Percentiles rank a stretch among this genome's conserved stretches.
Evolutionary conservation across 2,888 invertebrate species (phyloP).

Genomic region (Agonopterix subpropinquella): DNA sequence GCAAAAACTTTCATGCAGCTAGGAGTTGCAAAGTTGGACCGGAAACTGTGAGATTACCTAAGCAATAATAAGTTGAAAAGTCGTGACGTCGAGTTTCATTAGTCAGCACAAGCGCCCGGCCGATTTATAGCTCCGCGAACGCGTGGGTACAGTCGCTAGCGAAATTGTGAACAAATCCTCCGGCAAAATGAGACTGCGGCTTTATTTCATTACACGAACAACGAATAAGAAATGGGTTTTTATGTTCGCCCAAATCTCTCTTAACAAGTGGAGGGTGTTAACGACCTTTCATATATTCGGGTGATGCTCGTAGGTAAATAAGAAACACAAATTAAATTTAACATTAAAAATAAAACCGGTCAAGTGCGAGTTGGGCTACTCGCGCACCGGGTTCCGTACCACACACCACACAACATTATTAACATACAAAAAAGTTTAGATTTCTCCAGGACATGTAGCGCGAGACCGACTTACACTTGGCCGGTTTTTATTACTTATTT

Average conservation of each 20-base stretch:
- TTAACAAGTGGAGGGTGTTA: neutral
- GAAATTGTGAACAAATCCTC: constrained; percentile 49
- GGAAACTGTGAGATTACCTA: constrained; percentile 4
- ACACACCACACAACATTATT: too few relatives aligned
- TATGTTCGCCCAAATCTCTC: constrained; percentile 3
- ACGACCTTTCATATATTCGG: too few relatives aligned
- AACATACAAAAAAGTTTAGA: too few relatives aligned
- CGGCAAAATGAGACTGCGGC: constrained; percentile 39
- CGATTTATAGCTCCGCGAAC: constrained; percentile 46
- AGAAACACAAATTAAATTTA: too few relatives aligned
- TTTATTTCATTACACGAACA: constrained; percentile 41
- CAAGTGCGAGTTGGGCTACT: too few relatives aligned
- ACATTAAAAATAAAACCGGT: too few relatives aligned
- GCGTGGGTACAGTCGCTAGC: constrained; percentile 30
- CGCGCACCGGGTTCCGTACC: too few relatives aligned
- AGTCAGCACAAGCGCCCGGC: constrained; percentile 38
- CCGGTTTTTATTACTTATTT: too few relatives aligned
- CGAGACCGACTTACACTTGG: too few relatives aligned
- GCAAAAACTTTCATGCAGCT: neutral
- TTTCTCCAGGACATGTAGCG: too few relatives aligned
- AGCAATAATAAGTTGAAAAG: constrained; percentile 30
- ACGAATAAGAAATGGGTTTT: constrained; percentile 38
- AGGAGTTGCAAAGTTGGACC: neutral
- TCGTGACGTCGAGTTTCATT: constrained; percentile 55
- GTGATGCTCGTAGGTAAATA: too few relatives aligned